phyloP scores from a whole-genome alignment of 2,888 invertebrate species.

The Pyrgus malvae region DNA sequence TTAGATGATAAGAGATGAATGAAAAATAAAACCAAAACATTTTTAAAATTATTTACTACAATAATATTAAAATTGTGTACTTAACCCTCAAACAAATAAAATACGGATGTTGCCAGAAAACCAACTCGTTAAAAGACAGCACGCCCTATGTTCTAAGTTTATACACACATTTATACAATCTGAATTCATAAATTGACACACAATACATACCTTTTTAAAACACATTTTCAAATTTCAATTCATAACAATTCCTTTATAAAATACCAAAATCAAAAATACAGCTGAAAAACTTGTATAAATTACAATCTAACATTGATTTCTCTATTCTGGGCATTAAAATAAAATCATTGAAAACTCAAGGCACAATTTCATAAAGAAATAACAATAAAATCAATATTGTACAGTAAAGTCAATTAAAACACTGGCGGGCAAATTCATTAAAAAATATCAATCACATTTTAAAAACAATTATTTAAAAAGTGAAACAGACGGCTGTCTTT shows the following conservation, averaged over 20 bases:
- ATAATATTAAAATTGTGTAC: conserved; percentile 15
- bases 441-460: neutral
- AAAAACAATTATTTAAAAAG: no score
- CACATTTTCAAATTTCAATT: neutral
- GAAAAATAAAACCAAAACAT: conserved; percentile 21
- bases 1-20: neutral
- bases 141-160: neutral
- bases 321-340: neutral
- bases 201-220: neutral
- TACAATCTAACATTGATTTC: neutral
- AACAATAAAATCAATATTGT: no score
- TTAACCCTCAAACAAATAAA: conserved; percentile 12
- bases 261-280: neutral
- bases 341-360: neutral
- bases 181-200: neutral
- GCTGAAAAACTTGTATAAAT: neutral
- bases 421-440: neutral
- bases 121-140: conserved; percentile 13
- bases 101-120: conserved; percentile 16
- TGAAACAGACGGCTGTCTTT: conserved; percentile 15
- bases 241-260: neutral
- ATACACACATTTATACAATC: no score
- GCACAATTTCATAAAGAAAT: neutral
- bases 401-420: no score
- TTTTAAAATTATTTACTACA: conserved; percentile 20